Base-by-base conservation (phyloP, 1,140 invertebrate genomes). In the Heterodera carotae region DNA sequence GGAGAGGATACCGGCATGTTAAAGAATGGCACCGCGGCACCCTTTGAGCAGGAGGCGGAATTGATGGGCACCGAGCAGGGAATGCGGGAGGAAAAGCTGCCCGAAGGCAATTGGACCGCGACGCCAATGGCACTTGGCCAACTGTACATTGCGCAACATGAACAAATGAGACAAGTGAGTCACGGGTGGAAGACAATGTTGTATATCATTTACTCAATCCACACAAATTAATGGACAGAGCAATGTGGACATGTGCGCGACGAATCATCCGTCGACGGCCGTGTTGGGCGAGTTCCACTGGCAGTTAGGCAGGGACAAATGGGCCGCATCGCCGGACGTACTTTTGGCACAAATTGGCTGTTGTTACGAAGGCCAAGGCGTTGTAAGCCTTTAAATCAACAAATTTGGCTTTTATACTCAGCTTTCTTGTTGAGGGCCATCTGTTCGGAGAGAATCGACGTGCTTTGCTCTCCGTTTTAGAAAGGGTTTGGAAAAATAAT, bases 281-380 rank as follows among this genome's bases (percentile, higher is more conserved):
- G 82, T 84, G 2, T 56, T 83, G 22, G 78, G 67, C 70, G 76
- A 78, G 72, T 76, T 83, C 34, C 68, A 73, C 43, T 83, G 82
- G 82, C 69, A 66, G 22, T 60, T 39, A 7, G 56, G 31, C 3
- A 64, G 48, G 12, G 25, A 70, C 18, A 27, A 66, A 18, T 80
- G 76, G 73, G 33, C 7, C 31, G 29, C 36, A 18, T 39, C 80
- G 29, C 84, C 83, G 25, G 81, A 87, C 66, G 80, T 78, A 4
- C 69, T 86, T 15, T 76, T 86, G 25, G 76, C 84, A 6, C 85
- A 87, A 68, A 78, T 77, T 22, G 86, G 81, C 15, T 87, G 85
- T 60, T 87, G 85, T 53, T 88, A 87, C 69, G 86, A 87, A 71
- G 76, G 76, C 22, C 77, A 78, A 53, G 81, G 82, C 18, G 75